Base-by-base conservation (phyloP, 2,888 invertebrate species). In the Lathronympha strigana region DNA sequence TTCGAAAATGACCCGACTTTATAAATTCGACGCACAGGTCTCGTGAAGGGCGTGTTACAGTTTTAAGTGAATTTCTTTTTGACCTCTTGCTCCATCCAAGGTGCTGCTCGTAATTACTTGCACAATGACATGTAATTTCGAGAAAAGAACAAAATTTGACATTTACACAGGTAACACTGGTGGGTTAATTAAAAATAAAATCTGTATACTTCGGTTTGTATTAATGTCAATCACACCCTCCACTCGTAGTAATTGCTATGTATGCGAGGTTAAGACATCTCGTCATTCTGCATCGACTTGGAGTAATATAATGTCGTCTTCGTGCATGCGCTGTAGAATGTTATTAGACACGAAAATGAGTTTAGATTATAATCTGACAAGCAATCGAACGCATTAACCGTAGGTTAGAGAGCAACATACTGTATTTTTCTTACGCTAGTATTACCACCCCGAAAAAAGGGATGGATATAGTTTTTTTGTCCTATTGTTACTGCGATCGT, bases 1-100 rank as follows among this genome's bases (percentile, higher is more conserved):
- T 90, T 90, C 90, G 90, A 90, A 90, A 88, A 88, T 90, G 88
- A 88, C 90, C 90, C 83, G 83, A 82, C 86, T 88, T 86, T 85
- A 84, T 87, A 86, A 87, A 88, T 86, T 84, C 80, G 79, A 78
- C 74, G 76, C 79, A 13, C 81, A 74, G 81, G 76, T 81, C 81
- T 83, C 80, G 83, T 82, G 87, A 86, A 90, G 90, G 91, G 91
- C 90, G 82, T 84, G 91, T 84, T 92, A 91, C 89, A 91, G 88
- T 87, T 91, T 89, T 88, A 88, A 91, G 88, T 90, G 90, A 91
- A 90, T 91, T 92, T 90, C 90, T 90, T 91, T 90, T 84, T 91
- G 91, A 91, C 91, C 91, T 91, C 91, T 90, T 81, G 87, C 81
- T 84, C 82, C 90, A 89, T 84, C 82, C 90, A 89, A 91, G 88